These are phyloP conservation scores for Hymenopus coronatus DNA, from an alignment of 2,888 invertebrate genomes.

Conservation along the genomic window DNA sequence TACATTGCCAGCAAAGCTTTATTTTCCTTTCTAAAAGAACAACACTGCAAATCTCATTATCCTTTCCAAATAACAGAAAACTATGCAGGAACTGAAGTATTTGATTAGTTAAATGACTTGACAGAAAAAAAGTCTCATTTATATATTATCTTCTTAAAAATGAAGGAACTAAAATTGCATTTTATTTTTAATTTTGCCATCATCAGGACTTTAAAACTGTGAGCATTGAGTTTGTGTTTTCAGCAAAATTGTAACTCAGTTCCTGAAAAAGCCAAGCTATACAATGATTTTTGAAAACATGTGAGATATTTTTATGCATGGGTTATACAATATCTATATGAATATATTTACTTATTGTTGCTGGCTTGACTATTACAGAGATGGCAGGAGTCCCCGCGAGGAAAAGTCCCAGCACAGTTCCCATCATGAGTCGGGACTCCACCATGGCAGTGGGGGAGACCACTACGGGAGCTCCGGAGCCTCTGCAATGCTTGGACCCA, in stretches of 20 bases:
- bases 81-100: no score
- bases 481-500: slow-evolving; percentile 55
- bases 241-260: neutral
- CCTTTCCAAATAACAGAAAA: no score
- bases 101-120: no score
- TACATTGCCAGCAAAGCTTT: no score
- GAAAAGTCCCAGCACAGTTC: slow-evolving; percentile 37
- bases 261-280: neutral
- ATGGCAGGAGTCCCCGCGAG: slow-evolving; percentile 39
- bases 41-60: no score
- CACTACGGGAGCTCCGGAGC: slow-evolving; percentile 31
- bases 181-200: no score
- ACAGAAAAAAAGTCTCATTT: no score
- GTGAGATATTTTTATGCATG: neutral
- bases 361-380: slow-evolving; percentile 34
- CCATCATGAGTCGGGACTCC: slow-evolving; percentile 35
- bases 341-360: neutral
- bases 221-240: no score
- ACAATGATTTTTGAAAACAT: neutral
- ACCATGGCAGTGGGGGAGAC: slow-evolving; percentile 37
- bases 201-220: no score
- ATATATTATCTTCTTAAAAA: no score
- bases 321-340: neutral
- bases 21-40: no score
- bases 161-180: no score